Percentiles rank a stretch among this genome's conserved stretches.
phyloP scores from a whole-genome alignment of 64 coral and sea anemone genomes.

The Acropora yongei region DNA sequence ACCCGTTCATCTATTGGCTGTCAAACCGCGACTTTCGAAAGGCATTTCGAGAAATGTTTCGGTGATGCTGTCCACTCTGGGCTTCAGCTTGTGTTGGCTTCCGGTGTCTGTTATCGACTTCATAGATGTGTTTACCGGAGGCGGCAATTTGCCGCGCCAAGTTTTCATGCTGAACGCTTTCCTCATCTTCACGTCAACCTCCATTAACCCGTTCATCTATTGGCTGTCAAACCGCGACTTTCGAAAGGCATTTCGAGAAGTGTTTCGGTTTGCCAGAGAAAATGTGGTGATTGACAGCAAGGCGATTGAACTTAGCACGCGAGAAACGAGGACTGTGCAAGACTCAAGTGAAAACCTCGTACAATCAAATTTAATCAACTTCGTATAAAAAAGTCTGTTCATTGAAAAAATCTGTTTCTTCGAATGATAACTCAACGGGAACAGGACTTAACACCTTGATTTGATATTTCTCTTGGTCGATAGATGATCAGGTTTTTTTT shows the following conservation, averaged over 20 bases:
- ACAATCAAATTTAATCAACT: too few species aligned
- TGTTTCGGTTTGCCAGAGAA: background rate
- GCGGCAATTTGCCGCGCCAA: constrained; percentile 67
- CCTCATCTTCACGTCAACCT: constrained; percentile 60
- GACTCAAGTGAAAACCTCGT: too few species aligned
- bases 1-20: constrained; percentile 79
- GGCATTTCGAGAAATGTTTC: constrained; percentile 39
- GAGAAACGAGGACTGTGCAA: too few species aligned
- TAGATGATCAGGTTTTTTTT: too few species aligned
- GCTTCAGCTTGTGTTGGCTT: constrained; percentile 65
- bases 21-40: constrained; percentile 65
- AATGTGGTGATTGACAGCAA: background rate
- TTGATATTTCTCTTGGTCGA: too few species aligned
- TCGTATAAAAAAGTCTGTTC: too few species aligned
- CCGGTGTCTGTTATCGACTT: constrained; percentile 76
- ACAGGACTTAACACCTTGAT: too few species aligned
- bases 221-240: constrained; percentile 77
- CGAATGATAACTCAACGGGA: too few species aligned
- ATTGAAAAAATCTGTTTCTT: too few species aligned
- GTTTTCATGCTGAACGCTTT: constrained; percentile 59
- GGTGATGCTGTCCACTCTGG: constrained; percentile 63
- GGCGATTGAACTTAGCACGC: too few species aligned
- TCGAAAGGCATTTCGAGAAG: constrained; percentile 34
- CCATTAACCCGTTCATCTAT: constrained; percentile 77
- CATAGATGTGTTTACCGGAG: constrained; percentile 56